Evolutionary conservation across 2,797 vertebrate genomes (phyloP).

Genomic region (Arctocebus calabarensis): DNA sequence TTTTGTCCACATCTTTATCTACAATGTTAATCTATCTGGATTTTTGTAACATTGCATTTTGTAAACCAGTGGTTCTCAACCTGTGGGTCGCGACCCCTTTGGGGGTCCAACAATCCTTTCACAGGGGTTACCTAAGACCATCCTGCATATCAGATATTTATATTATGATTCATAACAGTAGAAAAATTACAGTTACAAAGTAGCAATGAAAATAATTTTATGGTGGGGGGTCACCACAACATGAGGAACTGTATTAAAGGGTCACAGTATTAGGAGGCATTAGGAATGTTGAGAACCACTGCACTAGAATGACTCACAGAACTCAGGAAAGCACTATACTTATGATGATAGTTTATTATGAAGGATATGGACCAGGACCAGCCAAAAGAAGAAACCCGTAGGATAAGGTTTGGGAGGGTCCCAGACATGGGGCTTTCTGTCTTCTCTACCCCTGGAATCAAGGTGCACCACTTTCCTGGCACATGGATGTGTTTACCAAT

Average conservation of each 20-base stretch:
- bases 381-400: neutral
- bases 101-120: no score
- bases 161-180: no score
- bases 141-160: no score
- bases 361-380: neutral
- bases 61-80: neutral
- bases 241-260: no score
- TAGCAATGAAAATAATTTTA: no score
- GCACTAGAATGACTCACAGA: neutral
- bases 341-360: neutral
- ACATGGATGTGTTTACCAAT: neutral
- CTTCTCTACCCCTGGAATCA: neutral
- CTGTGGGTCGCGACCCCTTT: no score
- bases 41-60: neutral
- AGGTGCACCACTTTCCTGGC: accelerated
- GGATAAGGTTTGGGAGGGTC: neutral
- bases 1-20: neutral
- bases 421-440: neutral
- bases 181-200: no score
- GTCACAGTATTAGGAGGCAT: no score
- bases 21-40: neutral
- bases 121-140: no score
- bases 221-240: no score
- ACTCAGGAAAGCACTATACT: neutral
- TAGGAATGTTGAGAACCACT: no score